Percentiles rank a stretch among this genome's conserved stretches.
phyloP scores from a whole-genome alignment of 2,888 invertebrate species.

The Drosophila anomalata region DNA sequence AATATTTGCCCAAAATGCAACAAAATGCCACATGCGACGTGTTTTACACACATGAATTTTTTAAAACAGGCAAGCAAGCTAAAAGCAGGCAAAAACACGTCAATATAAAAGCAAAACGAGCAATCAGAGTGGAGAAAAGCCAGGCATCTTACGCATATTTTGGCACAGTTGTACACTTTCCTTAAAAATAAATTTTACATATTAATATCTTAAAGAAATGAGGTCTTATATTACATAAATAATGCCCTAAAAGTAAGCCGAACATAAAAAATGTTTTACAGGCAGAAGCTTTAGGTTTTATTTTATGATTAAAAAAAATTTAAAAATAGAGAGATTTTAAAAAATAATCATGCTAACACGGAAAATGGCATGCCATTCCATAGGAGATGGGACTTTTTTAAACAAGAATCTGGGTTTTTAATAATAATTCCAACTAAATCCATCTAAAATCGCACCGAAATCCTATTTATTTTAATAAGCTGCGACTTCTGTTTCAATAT shows the following conservation, averaged over 20 bases:
- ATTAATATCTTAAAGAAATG: too few relatives aligned
- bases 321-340: neutral
- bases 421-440: constrained; percentile 45
- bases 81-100: constrained; percentile 32
- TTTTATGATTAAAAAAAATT: neutral
- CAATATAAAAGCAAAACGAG: constrained; percentile 38
- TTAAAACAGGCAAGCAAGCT: constrained; percentile 34
- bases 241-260: too few relatives aligned
- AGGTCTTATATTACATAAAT: too few relatives aligned
- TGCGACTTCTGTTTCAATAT: constrained; percentile 6
- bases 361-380: constrained; percentile 26
- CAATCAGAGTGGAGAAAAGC: constrained; percentile 29
- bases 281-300: neutral
- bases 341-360: constrained; percentile 43
- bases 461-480: constrained; percentile 6
- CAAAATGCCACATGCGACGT: constrained; percentile 66
- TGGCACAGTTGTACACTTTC: neutral
- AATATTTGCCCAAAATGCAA: constrained; percentile 55
- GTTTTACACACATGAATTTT: constrained; percentile 54
- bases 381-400: constrained; percentile 19
- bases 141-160: constrained; percentile 14
- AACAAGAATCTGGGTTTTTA: constrained; percentile 26
- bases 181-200: neutral
- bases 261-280: neutral
- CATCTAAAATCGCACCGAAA: constrained; percentile 39